phyloP scores from a whole-genome alignment of 2,797 vertebrate species.

The Typhlichthys subterraneus region DNA sequence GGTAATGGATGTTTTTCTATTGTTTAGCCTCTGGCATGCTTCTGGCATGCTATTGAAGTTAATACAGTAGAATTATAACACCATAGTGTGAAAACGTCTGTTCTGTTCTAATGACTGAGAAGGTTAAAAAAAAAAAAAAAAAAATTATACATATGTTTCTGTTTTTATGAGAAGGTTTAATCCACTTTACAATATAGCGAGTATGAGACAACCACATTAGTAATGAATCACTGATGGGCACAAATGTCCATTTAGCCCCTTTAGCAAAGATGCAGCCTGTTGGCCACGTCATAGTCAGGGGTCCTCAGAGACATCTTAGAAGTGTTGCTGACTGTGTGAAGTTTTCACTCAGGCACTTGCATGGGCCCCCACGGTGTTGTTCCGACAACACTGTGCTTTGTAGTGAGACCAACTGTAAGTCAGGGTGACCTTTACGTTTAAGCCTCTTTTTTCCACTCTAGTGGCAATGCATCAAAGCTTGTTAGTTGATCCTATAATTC shows the following conservation, averaged over 20 bases:
- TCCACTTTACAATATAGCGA: not conserved
- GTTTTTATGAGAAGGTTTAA: no score
- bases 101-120: conserved; percentile 8
- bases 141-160: no score
- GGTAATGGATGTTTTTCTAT: no score
- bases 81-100: no score
- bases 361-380: conserved; percentile 2
- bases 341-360: conserved; percentile 14
- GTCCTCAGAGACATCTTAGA: conserved; percentile 19
- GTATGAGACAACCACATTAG: not conserved
- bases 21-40: no score
- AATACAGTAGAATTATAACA: no score
- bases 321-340: conserved; percentile 13
- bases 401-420: not conserved
- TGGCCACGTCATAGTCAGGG: conserved; percentile 15
- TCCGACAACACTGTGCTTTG: conserved; percentile 3
- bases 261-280: conserved; percentile 8
- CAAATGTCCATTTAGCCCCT: conserved; percentile 18
- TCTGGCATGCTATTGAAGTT: no score
- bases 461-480: conserved; percentile 25
- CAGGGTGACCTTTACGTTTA: conserved; percentile 33
- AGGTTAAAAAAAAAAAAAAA: not conserved
- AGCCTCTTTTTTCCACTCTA: not conserved
- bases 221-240: conserved; percentile 21
- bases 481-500: conserved; percentile 25